Evolutionary conservation across 1,140 invertebrate species (phyloP).

Genomic region (Pectinophora gossypiella): DNA sequence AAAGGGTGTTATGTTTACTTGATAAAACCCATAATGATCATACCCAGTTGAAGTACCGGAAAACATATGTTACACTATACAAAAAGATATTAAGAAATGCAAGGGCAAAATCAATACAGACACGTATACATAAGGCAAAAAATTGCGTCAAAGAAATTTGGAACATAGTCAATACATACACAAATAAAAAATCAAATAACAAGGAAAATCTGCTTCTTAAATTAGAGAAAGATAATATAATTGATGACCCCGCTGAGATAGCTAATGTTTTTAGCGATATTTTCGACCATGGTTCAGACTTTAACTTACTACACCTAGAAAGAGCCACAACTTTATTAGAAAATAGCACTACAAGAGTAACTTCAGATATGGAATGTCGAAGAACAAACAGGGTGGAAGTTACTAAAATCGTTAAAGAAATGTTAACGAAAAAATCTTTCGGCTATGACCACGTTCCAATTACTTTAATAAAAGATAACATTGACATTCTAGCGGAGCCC

Average conservation of each 20-base stretch:
- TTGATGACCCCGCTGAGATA: neutral
- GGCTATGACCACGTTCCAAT: constrained; percentile 14
- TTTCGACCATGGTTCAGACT: too few relatives aligned
- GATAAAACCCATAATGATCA: neutral
- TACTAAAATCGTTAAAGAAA: neutral
- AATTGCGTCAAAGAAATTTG: constrained; percentile 11
- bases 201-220: constrained; percentile 6
- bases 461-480: constrained; percentile 12
- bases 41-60: neutral
- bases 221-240: constrained; percentile 1
- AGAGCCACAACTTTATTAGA: neutral
- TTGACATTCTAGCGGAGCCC: constrained; percentile 14
- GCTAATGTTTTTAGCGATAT: neutral
- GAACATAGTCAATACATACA: constrained; percentile 8
- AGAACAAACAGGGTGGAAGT: neutral
- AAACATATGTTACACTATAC: constrained; percentile 9
- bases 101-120: neutral
- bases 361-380: neutral
- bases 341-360: neutral
- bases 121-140: neutral
- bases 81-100: constrained; percentile 9
- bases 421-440: constrained; percentile 9
- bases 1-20: constrained; percentile 3
- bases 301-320: too few relatives aligned
- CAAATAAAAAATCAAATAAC: constrained; percentile 12